Conservation (phyloP, 2,888 invertebrate species). For the Aphrophora alni region DNA sequence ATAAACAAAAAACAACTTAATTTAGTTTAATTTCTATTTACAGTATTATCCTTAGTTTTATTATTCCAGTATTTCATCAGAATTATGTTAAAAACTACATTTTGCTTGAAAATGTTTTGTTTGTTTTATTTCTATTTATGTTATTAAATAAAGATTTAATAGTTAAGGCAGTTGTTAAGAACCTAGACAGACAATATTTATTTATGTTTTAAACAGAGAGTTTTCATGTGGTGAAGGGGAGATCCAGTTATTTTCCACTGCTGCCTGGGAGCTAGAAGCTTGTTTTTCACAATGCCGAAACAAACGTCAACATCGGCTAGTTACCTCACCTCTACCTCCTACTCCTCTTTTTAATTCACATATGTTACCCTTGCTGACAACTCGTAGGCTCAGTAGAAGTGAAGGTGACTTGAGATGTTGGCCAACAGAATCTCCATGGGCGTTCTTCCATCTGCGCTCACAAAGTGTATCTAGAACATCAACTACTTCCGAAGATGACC, state of each 20-base stretch:
- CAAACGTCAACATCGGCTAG: slow-evolving; percentile 42
- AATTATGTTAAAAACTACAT: too few species aligned
- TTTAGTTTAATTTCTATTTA: too few species aligned
- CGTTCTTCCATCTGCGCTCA: slow-evolving; percentile 21
- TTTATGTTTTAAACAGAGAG: slow-evolving; percentile 57
- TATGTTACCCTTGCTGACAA: slow-evolving; percentile 44
- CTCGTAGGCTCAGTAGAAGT: slow-evolving; percentile 60
- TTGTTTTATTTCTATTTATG: too few species aligned
- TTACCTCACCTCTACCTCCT: slow-evolving; percentile 46
- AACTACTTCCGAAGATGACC: slow-evolving; percentile 26
- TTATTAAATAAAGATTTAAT: too few species aligned
- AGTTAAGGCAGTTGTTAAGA: too few species aligned
- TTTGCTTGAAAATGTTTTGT: too few species aligned
- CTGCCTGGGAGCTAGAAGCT: slow-evolving; percentile 59
- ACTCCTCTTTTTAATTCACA: slow-evolving; percentile 16
- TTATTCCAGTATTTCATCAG: too few species aligned
- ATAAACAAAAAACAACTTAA: too few species aligned
- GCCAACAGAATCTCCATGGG: slow-evolving; percentile 24
- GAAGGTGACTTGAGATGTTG: slow-evolving; percentile 59
- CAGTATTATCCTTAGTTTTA: too few species aligned
- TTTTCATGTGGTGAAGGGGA: slow-evolving; percentile 63
- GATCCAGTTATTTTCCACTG: slow-evolving; percentile 60
- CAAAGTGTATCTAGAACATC: slow-evolving; percentile 21
- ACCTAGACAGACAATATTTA: too few species aligned
- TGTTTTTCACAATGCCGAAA: slow-evolving; percentile 53